Evolutionary conservation across 2,797 vertebrate species (phyloP).

Genomic region (Myiotriccus ornatus): DNA sequence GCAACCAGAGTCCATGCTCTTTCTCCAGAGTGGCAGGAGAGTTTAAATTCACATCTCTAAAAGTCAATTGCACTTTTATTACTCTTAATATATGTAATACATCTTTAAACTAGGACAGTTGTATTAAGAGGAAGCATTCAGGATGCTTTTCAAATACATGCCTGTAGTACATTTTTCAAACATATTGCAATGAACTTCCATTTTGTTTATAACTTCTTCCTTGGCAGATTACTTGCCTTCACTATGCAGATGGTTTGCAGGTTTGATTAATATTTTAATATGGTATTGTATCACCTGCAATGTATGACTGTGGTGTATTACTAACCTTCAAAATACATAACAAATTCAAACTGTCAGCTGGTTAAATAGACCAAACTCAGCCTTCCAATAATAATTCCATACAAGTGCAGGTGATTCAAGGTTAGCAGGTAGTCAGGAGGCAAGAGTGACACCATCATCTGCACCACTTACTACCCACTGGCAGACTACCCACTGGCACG

Average conservation of each 20-base stretch:
- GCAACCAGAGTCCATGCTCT: background rate
- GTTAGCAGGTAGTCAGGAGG: background rate
- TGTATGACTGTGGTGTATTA: background rate
- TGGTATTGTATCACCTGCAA: background rate
- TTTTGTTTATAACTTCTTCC: constrained; percentile 19
- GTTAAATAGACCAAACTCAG: background rate
- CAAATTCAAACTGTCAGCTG: background rate
- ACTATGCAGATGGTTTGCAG: background rate
- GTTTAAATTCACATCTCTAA: background rate
- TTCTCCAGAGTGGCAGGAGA: background rate
- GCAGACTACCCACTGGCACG: background rate
- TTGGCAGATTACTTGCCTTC: background rate
- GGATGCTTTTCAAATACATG: background rate
- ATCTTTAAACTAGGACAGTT: background rate
- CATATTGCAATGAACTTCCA: background rate
- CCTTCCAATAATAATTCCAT: background rate
- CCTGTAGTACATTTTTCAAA: constrained; percentile 7
- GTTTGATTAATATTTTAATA: constrained; percentile 46
- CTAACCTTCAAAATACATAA: background rate
- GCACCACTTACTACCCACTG: background rate
- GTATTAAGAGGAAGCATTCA: background rate
- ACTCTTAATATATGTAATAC: background rate
- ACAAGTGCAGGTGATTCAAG: background rate
- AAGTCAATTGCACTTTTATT: background rate
- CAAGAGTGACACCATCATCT: background rate